These are phyloP conservation scores for Manacus vitellinus DNA, from an alignment of 2,113 vertebrate species.

Conservation along the genomic window DNA sequence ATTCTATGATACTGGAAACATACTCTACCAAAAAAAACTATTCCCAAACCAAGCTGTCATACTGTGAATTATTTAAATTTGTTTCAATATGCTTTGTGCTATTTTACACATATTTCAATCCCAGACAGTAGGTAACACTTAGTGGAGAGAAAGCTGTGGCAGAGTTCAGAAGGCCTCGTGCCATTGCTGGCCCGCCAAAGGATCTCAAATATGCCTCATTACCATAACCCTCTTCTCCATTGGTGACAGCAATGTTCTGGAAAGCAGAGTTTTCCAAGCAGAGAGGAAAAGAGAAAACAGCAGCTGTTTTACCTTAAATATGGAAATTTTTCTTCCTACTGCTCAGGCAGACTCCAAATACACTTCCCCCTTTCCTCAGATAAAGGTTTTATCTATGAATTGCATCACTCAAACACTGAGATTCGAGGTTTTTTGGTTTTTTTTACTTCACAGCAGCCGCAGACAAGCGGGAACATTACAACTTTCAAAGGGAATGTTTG, in stretches of 20 bases:
- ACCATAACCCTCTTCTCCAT: not conserved
- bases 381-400: not conserved
- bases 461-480: not conserved
- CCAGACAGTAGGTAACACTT: not conserved
- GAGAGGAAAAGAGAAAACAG: not conserved
- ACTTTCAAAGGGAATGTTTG: conserved; percentile 29
- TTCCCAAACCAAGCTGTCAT: not conserved
- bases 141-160: not conserved
- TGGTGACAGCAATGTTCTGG: rapidly evolving
- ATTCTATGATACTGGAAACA: not conserved
- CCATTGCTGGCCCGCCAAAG: not conserved
- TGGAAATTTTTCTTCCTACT: not conserved
- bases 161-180: not conserved
- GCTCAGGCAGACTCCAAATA: not conserved
- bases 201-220: not conserved
- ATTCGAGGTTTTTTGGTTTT: not conserved
- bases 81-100: not conserved
- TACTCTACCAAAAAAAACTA: not conserved
- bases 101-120: not conserved
- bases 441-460: not conserved
- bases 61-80: not conserved
- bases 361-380: not conserved
- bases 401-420: not conserved
- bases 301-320: not conserved
- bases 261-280: not conserved